phyloP scores from a whole-genome alignment of 2,113 vertebrate species.

The Microcebus ravelobensis region DNA sequence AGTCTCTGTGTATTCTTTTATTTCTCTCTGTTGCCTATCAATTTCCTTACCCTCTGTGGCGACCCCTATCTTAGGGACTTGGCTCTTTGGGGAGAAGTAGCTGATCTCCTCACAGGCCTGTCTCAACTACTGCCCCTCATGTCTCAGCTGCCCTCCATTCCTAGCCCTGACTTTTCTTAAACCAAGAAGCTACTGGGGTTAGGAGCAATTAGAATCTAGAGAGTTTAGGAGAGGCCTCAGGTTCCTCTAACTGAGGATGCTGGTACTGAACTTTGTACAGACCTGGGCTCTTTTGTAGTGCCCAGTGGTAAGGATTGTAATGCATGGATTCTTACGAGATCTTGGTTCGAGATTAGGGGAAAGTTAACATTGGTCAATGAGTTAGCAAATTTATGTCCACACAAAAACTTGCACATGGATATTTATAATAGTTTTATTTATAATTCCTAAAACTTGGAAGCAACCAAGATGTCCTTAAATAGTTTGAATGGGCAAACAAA shows the following conservation, averaged over 20 bases:
- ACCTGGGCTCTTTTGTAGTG: not conserved
- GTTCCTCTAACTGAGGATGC: not conserved
- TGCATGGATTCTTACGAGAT: not conserved
- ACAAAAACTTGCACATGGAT: not conserved
- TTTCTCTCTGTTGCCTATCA: no score
- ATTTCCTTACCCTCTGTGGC: no score
- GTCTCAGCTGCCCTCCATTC: not conserved
- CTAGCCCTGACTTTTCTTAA: not conserved
- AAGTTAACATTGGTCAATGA: not conserved
- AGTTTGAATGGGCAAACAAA: not conserved
- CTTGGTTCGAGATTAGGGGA: not conserved
- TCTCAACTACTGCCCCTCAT: no score
- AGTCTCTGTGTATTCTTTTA: no score
- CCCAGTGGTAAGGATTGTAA: not conserved
- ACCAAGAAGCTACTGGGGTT: not conserved
- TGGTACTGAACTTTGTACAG: not conserved
- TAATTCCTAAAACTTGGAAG: not conserved
- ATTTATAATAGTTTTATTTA: not conserved
- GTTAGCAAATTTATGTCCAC: not conserved
- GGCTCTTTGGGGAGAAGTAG: no score
- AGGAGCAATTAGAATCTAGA: not conserved
- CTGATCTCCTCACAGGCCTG: no score
- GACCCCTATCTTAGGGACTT: no score
- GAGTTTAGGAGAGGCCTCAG: not conserved
- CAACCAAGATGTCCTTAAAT: not conserved